Percentiles rank a stretch among this genome's conserved stretches.
These are phyloP conservation scores for Dugesia japonica DNA, from an alignment of 2,888 invertebrate species.

Conservation along the genomic window DNA sequence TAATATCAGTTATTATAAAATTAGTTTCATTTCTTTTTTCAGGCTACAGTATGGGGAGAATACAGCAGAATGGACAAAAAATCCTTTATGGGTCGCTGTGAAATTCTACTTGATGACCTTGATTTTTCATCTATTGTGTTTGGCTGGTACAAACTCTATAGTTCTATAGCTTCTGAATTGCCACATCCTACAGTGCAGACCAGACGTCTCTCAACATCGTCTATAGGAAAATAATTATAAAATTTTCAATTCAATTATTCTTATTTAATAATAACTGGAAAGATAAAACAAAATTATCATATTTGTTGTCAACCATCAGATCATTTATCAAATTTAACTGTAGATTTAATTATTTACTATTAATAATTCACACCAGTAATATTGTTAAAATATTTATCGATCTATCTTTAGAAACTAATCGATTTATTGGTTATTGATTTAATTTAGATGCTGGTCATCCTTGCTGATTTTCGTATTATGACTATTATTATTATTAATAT, in stretches of 20 bases:
- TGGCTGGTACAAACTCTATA: conserved; percentile 92
- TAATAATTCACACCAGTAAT: no score
- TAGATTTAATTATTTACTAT: no score
- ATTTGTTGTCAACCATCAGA: no score
- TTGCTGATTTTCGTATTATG: conserved; percentile 8
- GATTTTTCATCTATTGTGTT: conserved; percentile 90
- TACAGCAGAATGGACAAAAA: conserved; percentile 96
- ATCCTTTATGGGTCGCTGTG: conserved; percentile 98
- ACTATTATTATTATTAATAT: no score
- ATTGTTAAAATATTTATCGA: not conserved
- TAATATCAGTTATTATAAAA: no score
- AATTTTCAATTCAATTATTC: not conserved
- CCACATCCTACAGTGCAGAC: not conserved
- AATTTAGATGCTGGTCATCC: conserved; percentile 12
- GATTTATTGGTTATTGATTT: not conserved
- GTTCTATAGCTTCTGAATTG: conserved; percentile 30
- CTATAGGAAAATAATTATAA: not conserved
- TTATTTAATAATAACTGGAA: no score
- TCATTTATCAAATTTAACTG: no score
- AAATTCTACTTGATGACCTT: conserved; percentile 92
- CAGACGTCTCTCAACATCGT: conserved; percentile 24
- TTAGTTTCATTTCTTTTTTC: no score
- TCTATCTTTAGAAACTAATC: not conserved
- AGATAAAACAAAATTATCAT: no score
- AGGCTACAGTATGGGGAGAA: conserved; percentile 99